These are phyloP conservation scores for Musca domestica DNA, from an alignment of 1,140 invertebrate species.

Conservation along the genomic window DNA sequence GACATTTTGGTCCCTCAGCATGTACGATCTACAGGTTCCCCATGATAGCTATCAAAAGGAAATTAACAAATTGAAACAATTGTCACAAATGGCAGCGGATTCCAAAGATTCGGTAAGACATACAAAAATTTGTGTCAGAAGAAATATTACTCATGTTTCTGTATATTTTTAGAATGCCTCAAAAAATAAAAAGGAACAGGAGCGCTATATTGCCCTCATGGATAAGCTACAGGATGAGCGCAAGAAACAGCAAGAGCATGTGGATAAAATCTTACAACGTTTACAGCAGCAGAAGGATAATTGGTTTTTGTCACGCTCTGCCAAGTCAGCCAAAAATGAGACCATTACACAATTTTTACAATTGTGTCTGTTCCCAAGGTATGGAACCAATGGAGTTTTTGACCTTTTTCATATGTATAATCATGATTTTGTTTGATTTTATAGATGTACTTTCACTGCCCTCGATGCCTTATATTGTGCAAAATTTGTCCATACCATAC, in stretches of 20 bases:
- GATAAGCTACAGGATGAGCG: conserved; percentile 94
- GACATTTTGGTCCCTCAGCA: conserved; percentile 97
- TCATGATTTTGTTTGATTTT: conserved; percentile 33
- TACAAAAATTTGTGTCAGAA: background rate
- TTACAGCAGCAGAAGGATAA: conserved; percentile 80
- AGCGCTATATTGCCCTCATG: conserved; percentile 78
- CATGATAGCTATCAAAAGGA: conserved; percentile 86
- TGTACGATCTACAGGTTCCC: conserved; percentile 94
- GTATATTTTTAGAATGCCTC: conserved; percentile 52
- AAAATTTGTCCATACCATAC: conserved; percentile 94
- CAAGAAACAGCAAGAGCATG: conserved; percentile 91
- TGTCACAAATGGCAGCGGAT: conserved; percentile 67
- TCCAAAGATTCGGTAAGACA: conserved; percentile 71
- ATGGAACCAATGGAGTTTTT: background rate
- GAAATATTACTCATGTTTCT: conserved; percentile 21
- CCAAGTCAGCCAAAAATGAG: conserved; percentile 90
- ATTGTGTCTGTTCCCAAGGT: conserved; percentile 86
- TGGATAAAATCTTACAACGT: conserved; percentile 71
- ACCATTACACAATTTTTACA: conserved; percentile 96
- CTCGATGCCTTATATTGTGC: conserved; percentile 96
- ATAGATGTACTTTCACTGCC: conserved; percentile 87
- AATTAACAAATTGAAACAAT: conserved; percentile 74
- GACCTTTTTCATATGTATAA: background rate
- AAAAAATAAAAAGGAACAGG: conserved; percentile 94
- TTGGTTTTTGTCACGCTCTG: conserved; percentile 87